Conservation (phyloP, 1,140 invertebrate genomes). For the Apis cerana region DNA sequence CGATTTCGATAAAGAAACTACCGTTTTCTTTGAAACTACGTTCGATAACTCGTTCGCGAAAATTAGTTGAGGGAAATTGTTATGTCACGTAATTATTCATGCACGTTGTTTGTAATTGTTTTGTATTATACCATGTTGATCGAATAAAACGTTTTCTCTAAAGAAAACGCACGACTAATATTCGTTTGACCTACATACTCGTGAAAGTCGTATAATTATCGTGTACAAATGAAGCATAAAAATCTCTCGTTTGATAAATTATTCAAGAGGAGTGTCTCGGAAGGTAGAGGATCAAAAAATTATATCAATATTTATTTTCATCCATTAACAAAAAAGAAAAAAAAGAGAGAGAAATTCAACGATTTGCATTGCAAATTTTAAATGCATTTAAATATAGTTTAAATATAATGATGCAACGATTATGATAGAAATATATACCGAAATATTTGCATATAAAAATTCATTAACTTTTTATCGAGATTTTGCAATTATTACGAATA, state of each 20-base stretch:
- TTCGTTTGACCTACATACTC: slow-evolving; percentile 27
- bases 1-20: neutral
- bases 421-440: too few relatives aligned
- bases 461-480: too few relatives aligned
- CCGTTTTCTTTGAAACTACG: too few relatives aligned
- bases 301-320: neutral
- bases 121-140: slow-evolving; percentile 20
- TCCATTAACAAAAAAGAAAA: neutral
- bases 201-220: slow-evolving; percentile 27
- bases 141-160: slow-evolving; percentile 32
- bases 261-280: neutral
- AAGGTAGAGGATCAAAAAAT: too few relatives aligned
- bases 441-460: too few relatives aligned
- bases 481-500: neutral
- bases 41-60: too few relatives aligned
- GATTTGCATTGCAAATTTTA: too few relatives aligned
- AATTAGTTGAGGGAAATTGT: neutral
- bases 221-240: slow-evolving; percentile 1
- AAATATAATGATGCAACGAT: too few relatives aligned
- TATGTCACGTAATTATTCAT: slow-evolving; percentile 10
- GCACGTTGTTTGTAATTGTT: slow-evolving; percentile 36
- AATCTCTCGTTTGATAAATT: neutral
- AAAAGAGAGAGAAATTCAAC: too few relatives aligned
- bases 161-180: slow-evolving; percentile 11
- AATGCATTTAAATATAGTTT: too few relatives aligned